These are phyloP conservation scores for Tetramorium bicarinatum DNA, from an alignment of 2,888 invertebrate species.

Conservation along the genomic window DNA sequence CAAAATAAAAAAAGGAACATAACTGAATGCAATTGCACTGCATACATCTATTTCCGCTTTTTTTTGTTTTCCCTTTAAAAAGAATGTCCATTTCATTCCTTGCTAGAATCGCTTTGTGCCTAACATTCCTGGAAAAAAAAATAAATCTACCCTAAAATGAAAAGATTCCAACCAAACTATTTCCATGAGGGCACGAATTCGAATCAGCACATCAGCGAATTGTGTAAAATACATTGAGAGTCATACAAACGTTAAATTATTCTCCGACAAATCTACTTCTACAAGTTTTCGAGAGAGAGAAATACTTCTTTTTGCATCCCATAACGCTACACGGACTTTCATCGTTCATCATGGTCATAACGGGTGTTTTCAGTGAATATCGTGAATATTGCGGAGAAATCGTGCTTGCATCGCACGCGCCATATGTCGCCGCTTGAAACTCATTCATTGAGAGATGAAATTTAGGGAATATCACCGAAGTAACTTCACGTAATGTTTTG, in stretches of 20 bases:
- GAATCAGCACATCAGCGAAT: neutral
- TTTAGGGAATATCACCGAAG: slow-evolving; percentile 11
- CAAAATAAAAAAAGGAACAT: neutral
- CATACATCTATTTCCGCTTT: neutral
- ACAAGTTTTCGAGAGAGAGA: neutral
- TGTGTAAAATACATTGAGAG: neutral
- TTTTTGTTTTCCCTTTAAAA: neutral
- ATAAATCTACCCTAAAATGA: neutral
- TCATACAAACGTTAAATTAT: slow-evolving; percentile 6
- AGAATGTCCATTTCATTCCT: neutral
- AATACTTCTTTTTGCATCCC: neutral
- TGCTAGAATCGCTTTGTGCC: neutral
- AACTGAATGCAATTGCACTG: neutral
- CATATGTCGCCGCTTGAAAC: neutral
- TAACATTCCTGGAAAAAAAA: neutral
- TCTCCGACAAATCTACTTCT: neutral
- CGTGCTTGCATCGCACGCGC: neutral
- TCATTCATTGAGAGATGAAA: slow-evolving; percentile 30
- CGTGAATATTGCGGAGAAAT: neutral
- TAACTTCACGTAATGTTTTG: slow-evolving; percentile 16
- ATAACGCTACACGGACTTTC: neutral
- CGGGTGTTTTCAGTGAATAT: neutral
- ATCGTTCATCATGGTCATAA: neutral
- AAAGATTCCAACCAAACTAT: neutral
- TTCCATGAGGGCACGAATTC: neutral